Percentiles rank a stretch among this genome's conserved stretches.
Evolutionary conservation across 2,797 vertebrate species (phyloP).

Genomic region (Myotis planiceps): DNA sequence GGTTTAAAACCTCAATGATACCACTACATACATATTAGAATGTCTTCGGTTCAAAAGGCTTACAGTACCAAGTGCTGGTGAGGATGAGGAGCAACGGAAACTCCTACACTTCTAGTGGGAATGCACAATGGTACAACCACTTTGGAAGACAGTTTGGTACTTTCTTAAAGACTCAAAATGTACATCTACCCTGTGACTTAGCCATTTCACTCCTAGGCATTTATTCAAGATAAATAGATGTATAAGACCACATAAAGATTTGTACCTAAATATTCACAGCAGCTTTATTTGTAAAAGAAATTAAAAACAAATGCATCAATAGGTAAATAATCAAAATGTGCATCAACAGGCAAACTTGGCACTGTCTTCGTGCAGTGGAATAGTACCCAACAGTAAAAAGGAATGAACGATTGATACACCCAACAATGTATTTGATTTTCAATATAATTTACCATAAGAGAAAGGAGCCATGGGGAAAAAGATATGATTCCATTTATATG

Average conservation of each 20-base stretch:
- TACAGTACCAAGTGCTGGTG: not conserved
- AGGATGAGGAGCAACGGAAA: not conserved
- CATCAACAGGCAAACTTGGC: not conserved
- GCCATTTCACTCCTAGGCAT: too few relatives aligned
- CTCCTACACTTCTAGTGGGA: not conserved
- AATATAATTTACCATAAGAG: not conserved
- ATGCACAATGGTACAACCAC: not conserved
- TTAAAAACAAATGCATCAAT: not conserved
- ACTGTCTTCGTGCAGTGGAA: not conserved
- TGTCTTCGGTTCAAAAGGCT: not conserved
- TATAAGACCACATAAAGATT: not conserved
- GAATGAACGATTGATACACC: not conserved
- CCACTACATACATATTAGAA: not conserved
- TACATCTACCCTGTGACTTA: too few relatives aligned
- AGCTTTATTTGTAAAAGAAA: not conserved
- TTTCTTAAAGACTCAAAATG: too few relatives aligned
- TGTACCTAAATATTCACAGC: not conserved
- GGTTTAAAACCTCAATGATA: not conserved
- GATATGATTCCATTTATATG: not conserved
- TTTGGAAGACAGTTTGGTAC: not conserved
- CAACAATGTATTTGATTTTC: not conserved
- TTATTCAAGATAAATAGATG: not conserved
- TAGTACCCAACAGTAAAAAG: not conserved
- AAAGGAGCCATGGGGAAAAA: not conserved
- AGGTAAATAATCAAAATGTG: not conserved